Evolutionary conservation across 2,797 vertebrate genomes (phyloP).

Genomic region (Diglossa cyanea): DNA sequence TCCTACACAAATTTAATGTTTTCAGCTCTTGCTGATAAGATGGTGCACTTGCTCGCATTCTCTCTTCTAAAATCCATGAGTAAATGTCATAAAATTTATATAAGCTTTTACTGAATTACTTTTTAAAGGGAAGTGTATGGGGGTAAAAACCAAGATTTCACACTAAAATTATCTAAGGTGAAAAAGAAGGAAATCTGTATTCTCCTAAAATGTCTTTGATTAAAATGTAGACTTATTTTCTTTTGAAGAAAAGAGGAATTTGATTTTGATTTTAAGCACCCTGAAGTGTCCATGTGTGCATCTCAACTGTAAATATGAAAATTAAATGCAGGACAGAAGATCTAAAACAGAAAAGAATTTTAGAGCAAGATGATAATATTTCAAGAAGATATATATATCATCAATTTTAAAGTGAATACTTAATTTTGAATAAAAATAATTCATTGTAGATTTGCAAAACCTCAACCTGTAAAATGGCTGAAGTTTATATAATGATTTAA

Average conservation of each 20-base stretch:
- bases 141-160: not conserved
- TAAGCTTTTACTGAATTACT: not conserved
- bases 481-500: not conserved
- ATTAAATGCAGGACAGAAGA: not conserved
- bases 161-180: not conserved
- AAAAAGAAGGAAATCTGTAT: not conserved
- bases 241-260: constrained; percentile 46
- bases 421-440: not conserved
- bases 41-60: not conserved
- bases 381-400: not conserved
- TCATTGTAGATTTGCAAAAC: not conserved
- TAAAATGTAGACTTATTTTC: constrained; percentile 31
- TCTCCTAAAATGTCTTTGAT: not conserved
- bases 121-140: not conserved
- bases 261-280: not conserved
- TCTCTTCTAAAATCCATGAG: not conserved
- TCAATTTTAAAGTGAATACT: not conserved
- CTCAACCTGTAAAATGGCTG: not conserved
- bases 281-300: not conserved
- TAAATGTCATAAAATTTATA: not conserved
- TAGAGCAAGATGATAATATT: not conserved
- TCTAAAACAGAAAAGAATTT: not conserved
- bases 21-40: not conserved
- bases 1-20: not conserved
- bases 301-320: not conserved